phyloP scores from a whole-genome alignment of 2,797 vertebrate species.

The Podarcis siculus region DNA sequence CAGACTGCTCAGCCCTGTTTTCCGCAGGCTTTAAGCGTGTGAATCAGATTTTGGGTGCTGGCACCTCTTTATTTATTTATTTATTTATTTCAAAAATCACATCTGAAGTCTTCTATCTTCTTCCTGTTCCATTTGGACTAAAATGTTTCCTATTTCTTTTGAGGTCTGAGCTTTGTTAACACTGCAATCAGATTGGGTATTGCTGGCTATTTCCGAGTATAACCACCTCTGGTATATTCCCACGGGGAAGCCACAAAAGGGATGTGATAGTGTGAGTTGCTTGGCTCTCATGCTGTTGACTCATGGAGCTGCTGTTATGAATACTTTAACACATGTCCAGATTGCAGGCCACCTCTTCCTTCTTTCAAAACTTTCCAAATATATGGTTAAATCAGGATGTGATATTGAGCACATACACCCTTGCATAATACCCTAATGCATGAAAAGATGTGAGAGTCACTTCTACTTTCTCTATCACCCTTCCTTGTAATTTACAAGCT shows the following conservation, averaged over 20 bases:
- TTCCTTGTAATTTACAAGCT: background rate
- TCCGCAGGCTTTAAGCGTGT: too few species aligned
- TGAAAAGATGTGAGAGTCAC: background rate
- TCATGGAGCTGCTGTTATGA: background rate
- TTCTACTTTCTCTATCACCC: background rate
- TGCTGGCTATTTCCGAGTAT: background rate
- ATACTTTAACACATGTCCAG: background rate
- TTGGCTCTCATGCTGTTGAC: background rate
- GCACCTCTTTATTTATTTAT: too few species aligned
- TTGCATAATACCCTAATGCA: background rate
- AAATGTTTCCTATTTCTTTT: background rate
- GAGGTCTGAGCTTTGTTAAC: background rate
- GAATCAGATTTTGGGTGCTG: too few species aligned
- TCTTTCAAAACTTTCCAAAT: background rate
- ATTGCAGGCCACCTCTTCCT: background rate
- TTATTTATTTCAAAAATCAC: too few species aligned
- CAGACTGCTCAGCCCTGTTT: too few species aligned
- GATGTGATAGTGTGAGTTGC: background rate
- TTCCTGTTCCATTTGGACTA: background rate
- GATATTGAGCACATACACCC: background rate
- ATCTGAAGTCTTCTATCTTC: background rate
- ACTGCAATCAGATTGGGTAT: background rate
- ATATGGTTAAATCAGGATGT: background rate
- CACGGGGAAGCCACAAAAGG: background rate
- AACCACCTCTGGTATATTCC: background rate